Percentiles rank a stretch among this genome's conserved stretches.
Evolutionary conservation across 1,140 invertebrate genomes (phyloP).

Genomic region (Sesamia nonagrioides): DNA sequence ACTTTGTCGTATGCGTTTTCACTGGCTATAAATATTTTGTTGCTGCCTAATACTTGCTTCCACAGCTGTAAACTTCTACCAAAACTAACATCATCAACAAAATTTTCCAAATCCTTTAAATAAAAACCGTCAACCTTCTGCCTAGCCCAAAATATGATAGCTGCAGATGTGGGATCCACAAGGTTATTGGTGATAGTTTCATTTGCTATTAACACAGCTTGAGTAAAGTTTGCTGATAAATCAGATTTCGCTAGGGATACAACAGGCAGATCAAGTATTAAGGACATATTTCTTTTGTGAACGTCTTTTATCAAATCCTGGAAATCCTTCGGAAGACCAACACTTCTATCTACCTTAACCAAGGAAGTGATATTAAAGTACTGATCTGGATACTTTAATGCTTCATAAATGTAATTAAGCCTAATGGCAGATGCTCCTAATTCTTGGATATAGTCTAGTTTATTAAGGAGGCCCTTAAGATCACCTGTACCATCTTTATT

Average conservation of each 20-base stretch:
- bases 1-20: slow-evolving; percentile 87
- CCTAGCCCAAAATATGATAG: slow-evolving; percentile 90
- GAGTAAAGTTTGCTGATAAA: slow-evolving; percentile 58
- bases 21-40: slow-evolving; percentile 91
- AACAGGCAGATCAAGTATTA: slow-evolving; percentile 93
- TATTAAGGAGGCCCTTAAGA: slow-evolving; percentile 90
- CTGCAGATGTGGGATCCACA: slow-evolving; percentile 83
- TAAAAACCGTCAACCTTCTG: slow-evolving; percentile 94
- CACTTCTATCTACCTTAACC: slow-evolving; percentile 88
- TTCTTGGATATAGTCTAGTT: slow-evolving; percentile 90
- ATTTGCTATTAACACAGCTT: slow-evolving; percentile 63
- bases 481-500: slow-evolving; percentile 93
- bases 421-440: slow-evolving; percentile 91
- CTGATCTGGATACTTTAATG: slow-evolving; percentile 91
- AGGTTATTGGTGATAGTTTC: slow-evolving; percentile 60
- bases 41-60: slow-evolving; percentile 89
- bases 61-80: slow-evolving; percentile 88
- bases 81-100: slow-evolving; percentile 84
- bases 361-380: slow-evolving; percentile 90
- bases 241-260: slow-evolving; percentile 87
- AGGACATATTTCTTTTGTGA: slow-evolving; percentile 90
- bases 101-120: slow-evolving; percentile 90
- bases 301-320: slow-evolving; percentile 88
- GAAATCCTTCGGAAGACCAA: slow-evolving; percentile 91
- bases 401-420: slow-evolving; percentile 92